Base-by-base conservation (phyloP, 1,140 invertebrate genomes). In the Latrodectus geometricus region DNA sequence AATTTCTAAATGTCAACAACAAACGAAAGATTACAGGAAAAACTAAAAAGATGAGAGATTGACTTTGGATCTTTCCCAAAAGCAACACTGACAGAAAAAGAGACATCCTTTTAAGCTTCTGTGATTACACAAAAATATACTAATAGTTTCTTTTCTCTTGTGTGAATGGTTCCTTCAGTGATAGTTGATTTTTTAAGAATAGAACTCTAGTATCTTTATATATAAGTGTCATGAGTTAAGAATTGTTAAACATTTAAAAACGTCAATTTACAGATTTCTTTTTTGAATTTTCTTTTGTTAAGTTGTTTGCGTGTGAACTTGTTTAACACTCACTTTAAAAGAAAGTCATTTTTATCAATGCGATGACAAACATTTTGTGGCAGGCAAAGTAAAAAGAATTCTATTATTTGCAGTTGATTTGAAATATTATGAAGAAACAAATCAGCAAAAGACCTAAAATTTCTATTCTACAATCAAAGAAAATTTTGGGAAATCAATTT, bases 21-120 rank as follows among this genome's bases (percentile, higher is more conserved):
- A 61, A 77, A 77, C 61, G 52, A 74, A 85, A 85, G 74, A 85
- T 77, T 85, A 83, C 54, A 21, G 72, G 66, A 54, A 85, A 21
- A 73, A 85, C 77, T 77, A 85, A 85, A 69, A 83, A 20, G 69
- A 56, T 68, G 48, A 77, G 77, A 61, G 83, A 85, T 85, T 85
- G 69, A 74, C 35, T 69, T 85, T 85, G 83, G 83, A 85, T 52
- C 73, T 48, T 69, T 77, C 49, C 83, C 83, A 85, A 85, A 69
- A 50, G 61, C 73, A 85, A 77, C 74, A 17, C 15, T 74, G 23
- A 73, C 56, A 81, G 21, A 66, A 68, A 83, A 35, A 85, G 65
- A 77, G 68, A 69, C 17, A 76, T 20, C 65, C 50, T 85, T 49
- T 69, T 68, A 72, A 68, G 73, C 73, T 61, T 78, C 75, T 48